These are phyloP conservation scores for Muschampia plurimacula DNA, from an alignment of 2,888 invertebrate genomes.

Conservation along the genomic window DNA sequence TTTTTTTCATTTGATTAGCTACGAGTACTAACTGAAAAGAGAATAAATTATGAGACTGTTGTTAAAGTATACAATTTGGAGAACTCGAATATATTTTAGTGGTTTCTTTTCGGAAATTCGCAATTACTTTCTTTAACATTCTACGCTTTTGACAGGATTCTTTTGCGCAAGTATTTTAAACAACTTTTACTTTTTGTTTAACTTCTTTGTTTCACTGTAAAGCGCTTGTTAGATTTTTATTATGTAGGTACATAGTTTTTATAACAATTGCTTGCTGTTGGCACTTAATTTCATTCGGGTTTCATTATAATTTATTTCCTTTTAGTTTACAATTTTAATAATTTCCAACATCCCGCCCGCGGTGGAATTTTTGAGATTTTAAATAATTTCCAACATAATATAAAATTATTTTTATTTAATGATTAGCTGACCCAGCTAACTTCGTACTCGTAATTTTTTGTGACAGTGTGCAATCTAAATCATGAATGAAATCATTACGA, in stretches of 20 bases:
- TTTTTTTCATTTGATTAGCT: not conserved
- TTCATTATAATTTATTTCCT: not conserved
- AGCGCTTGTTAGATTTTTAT: not conserved
- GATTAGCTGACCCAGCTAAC: too few species aligned
- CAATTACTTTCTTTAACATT: conserved; percentile 5
- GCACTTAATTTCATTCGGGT: not conserved
- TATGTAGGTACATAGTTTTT: not conserved
- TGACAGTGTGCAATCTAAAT: too few species aligned
- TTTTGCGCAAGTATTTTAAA: conserved; percentile 8
- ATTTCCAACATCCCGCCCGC: too few species aligned
- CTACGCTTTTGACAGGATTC: conserved; percentile 17
- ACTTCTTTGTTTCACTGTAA: conserved; percentile 1
- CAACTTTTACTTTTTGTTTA: conserved; percentile 3
- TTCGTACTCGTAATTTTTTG: too few species aligned
- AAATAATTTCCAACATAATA: not conserved
- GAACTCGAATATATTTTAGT: conserved; percentile 7
- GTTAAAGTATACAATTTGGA: not conserved
- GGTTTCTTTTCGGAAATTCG: conserved; percentile 11
- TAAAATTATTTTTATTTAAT: too few species aligned
- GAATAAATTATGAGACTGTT: not conserved
- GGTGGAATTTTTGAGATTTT: too few species aligned
- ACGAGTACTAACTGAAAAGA: not conserved
- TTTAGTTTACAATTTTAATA: too few species aligned
- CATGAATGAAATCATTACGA: too few species aligned
- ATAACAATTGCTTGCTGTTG: not conserved